phyloP scores from a whole-genome alignment of 2,797 vertebrate genomes.

The Rhynchonycteris naso region DNA sequence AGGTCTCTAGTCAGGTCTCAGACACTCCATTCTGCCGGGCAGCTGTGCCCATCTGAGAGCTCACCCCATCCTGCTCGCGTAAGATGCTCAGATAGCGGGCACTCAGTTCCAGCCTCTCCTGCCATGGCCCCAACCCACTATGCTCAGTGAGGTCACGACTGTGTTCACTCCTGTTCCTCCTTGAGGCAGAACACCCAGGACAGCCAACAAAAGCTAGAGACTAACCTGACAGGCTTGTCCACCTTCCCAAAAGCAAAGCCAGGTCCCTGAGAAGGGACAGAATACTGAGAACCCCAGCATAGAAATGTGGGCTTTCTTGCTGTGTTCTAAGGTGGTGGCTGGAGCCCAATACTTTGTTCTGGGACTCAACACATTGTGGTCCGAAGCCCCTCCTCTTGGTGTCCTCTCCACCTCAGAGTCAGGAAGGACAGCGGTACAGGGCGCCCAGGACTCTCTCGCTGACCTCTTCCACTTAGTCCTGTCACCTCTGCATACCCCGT shows the following conservation, averaged over 20 bases:
- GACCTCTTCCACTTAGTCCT: not conserved
- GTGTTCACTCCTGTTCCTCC: not conserved
- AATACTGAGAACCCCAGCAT: not conserved
- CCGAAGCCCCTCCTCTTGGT: not conserved
- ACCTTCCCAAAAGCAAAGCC: not conserved
- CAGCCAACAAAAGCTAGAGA: not conserved
- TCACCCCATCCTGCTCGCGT: not conserved
- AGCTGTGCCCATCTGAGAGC: not conserved
- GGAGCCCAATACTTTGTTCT: not conserved
- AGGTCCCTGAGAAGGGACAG: not conserved
- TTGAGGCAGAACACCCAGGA: too few species aligned
- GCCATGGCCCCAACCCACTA: not conserved
- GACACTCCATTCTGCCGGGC: not conserved
- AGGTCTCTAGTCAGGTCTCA: not conserved
- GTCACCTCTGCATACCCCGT: not conserved
- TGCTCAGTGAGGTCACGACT: not conserved
- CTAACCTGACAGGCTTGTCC: too few species aligned
- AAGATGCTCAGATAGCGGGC: not conserved
- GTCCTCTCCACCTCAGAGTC: not conserved
- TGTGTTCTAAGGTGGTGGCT: not conserved
- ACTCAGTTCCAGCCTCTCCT: not conserved
- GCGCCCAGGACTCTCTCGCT: not conserved
- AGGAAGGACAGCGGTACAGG: not conserved
- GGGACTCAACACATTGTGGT: not conserved
- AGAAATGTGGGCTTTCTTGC: not conserved